A percentile compares a stretch with the other conserved stretches of the same genome.
phyloP scores from a whole-genome alignment of 2,113 vertebrate genomes.

The Pachyramphus minor region DNA sequence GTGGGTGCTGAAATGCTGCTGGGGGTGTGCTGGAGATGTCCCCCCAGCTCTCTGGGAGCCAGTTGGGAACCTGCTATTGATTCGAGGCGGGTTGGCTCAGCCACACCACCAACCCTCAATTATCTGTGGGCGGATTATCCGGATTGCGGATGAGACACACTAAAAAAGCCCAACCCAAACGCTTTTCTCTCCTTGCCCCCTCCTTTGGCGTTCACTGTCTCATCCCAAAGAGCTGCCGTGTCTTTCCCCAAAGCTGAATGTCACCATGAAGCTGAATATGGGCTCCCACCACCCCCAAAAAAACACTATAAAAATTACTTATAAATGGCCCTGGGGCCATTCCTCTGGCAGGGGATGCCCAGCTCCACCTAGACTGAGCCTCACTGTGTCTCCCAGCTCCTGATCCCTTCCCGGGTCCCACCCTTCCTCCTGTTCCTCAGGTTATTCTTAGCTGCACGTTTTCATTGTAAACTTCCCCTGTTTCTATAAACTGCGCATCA shows the following conservation, averaged over 20 bases:
- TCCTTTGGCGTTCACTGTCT: not conserved
- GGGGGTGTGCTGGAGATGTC: not conserved
- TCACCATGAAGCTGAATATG: rapidly evolving
- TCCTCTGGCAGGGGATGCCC: not conserved
- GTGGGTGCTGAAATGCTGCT: not conserved
- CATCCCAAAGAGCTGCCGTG: not conserved
- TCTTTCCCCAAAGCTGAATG: not conserved
- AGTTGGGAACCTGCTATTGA: not conserved
- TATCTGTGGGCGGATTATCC: slow-evolving; percentile 47
- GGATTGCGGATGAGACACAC: not conserved
- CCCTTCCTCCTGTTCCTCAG: not conserved
- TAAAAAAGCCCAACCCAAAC: not conserved
- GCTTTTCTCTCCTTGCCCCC: not conserved
- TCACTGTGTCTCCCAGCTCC: not conserved
- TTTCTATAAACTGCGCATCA: slow-evolving; percentile 46
- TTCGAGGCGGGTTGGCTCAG: not conserved
- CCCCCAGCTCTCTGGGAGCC: not conserved
- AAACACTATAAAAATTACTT: rapidly evolving
- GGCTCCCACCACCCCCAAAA: rapidly evolving
- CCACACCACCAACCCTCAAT: slow-evolving; percentile 1
- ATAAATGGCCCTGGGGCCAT: rapidly evolving
- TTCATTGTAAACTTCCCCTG: not conserved
- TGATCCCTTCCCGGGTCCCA: not conserved
- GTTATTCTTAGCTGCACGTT: slow-evolving; percentile 50
- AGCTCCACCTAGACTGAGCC: not conserved